Percentiles rank a stretch among this genome's conserved stretches.
Conservation (phyloP, 2,797 vertebrate species). For the Coranthus polyacanthus region DNA sequence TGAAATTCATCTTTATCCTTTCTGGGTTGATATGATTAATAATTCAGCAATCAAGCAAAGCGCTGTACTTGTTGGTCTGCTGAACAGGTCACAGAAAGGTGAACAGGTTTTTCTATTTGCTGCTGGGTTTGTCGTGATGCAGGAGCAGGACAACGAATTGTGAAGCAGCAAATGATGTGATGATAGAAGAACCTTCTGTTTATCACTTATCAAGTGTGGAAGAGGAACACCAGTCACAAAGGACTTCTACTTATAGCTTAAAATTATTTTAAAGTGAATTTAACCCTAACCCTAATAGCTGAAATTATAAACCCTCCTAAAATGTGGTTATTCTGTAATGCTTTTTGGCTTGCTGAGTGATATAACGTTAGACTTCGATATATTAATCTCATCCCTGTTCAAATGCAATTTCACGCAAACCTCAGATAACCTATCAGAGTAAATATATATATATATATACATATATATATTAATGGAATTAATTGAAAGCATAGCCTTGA, state of each 20-base stretch:
- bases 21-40: conserved; percentile 5
- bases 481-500: no score
- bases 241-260: background rate
- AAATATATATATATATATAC: no score
- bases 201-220: background rate
- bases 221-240: no score
- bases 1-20: conserved; percentile 12
- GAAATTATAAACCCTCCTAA: no score
- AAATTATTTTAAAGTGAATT: background rate
- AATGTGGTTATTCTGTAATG: no score
- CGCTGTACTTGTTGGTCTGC: background rate
- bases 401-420: background rate
- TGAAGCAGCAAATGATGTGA: background rate
- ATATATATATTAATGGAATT: no score
- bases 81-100: conserved; percentile 10
- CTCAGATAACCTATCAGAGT: background rate
- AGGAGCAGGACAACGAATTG: conserved; percentile 5
- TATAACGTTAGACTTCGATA: background rate
- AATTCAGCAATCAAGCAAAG: conserved; percentile 6
- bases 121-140: background rate
- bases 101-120: background rate
- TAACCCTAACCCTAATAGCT: no score
- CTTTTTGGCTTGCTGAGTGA: background rate
- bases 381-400: conserved; percentile 10
- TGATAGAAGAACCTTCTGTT: background rate